Conservation (phyloP, 2,888 invertebrate genomes). For the Temnothorax rugatulus region DNA sequence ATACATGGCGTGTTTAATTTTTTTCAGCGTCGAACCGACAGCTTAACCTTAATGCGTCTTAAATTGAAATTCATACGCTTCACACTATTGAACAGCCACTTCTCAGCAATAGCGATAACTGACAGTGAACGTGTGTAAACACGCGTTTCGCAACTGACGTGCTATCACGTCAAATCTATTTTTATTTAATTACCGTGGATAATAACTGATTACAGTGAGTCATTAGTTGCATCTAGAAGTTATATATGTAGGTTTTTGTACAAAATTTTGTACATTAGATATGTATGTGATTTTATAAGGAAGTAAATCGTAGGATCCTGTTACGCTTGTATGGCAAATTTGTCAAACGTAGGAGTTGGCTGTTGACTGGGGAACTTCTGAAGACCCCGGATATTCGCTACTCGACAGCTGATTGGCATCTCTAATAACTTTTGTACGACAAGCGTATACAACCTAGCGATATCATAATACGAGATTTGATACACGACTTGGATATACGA, state of each 20-base stretch:
- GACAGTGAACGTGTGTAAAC: constrained; percentile 14
- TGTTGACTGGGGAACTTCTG: constrained; percentile 25
- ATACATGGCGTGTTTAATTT: constrained; percentile 30
- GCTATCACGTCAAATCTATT: not conserved
- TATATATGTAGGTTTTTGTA: not conserved
- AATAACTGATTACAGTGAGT: not conserved
- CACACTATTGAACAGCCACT: not conserved
- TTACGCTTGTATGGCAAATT: constrained; percentile 15
- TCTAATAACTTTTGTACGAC: constrained; percentile 15
- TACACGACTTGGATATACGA: not conserved
- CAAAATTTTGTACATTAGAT: not conserved
- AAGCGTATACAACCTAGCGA: not conserved
- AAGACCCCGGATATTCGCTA: constrained; percentile 36
- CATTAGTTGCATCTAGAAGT: not conserved
- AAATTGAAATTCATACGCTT: constrained; percentile 48
- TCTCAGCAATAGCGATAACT: constrained; percentile 6
- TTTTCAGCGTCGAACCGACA: constrained; percentile 16
- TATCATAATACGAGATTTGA: constrained; percentile 5
- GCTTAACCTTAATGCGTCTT: constrained; percentile 22
- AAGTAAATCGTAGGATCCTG: not conserved
- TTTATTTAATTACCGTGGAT: not conserved
- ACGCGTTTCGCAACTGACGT: constrained; percentile 5
- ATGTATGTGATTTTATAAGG: not conserved
- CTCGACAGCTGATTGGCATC: constrained; percentile 29
- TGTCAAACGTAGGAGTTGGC: constrained; percentile 1